Base-by-base conservation (phyloP, 2,888 invertebrate species). In the Drosophila picticornis region DNA sequence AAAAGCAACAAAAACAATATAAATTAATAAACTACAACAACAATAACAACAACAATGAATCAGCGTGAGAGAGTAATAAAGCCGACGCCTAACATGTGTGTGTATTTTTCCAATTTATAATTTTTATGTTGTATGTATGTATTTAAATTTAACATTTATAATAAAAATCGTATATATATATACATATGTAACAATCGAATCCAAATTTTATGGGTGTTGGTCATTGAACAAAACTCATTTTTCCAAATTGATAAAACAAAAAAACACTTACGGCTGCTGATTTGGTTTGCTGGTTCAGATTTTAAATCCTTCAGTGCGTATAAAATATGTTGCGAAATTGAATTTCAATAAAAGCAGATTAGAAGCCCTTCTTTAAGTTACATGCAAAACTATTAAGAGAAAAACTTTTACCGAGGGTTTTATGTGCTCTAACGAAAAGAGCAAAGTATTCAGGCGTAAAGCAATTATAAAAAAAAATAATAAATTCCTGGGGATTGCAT, bases 61-160 rank as follows among this genome's bases (percentile, higher is more conserved):
- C 58, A 76, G 50, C 62, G 66, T 61, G 56, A 63, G 64, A 27
- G 11, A 19, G 27, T 7, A 27, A 19, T 32, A 55, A 60, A 76
- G 58, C 58, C 67, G 61, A 80, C 58, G 74, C 78, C 80, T 72
- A 60, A 72, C 51, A 74, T 79, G 80, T 80, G 71, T 79, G 79
- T 81, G 79, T 79, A 79, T 85, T 77, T 88, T 86, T 86, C 84
- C 88, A 83, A 88, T 85, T 84, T 84, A 83, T 81, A 82, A 80
- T 86, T 88, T 88, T 78, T 90, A 88, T 90, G 90, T 91, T 91
- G 91, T 90, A 88, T 86, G 90, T 90, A 91, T 90, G 90, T 90
- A 84, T 81, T 84, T 84, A 90, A 90, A 86, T 86, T 84, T 81
- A 86, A 84, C 80, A 88, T 81, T 89, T 84, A 84, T 89, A 90